Conservation (phyloP, 2,797 vertebrate genomes). For the Mus caroli region DNA sequence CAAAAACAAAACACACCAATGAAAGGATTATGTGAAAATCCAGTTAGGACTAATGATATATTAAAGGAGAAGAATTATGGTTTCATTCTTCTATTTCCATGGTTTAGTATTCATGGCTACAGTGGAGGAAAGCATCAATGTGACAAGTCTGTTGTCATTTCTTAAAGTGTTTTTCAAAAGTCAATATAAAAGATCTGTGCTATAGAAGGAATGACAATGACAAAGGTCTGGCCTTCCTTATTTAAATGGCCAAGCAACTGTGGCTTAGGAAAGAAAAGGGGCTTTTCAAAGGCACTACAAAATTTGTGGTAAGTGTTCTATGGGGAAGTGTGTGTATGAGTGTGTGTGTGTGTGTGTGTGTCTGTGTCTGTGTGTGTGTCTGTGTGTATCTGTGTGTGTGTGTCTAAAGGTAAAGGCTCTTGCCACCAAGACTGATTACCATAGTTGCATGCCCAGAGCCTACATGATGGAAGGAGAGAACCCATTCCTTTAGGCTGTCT, state of each 20-base stretch:
- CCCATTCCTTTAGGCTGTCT: not conserved
- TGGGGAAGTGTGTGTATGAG: not conserved
- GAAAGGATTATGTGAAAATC: slow-evolving; percentile 10
- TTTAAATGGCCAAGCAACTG: not conserved
- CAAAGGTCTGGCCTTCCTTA: not conserved
- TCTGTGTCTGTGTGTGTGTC: not conserved
- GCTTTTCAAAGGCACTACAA: not conserved
- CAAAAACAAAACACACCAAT: not conserved
- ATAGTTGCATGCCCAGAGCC: too few relatives aligned
- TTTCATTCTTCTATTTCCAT: not conserved
- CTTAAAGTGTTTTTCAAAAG: slow-evolving; percentile 16
- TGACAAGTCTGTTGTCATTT: not conserved
- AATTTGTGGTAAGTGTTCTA: not conserved
- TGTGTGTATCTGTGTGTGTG: too few relatives aligned
- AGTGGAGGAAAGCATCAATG: not conserved
- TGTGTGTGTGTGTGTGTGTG: not conserved
- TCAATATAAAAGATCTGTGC: slow-evolving; percentile 34
- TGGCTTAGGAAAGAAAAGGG: not conserved
- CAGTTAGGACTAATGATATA: not conserved
- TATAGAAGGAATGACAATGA: not conserved
- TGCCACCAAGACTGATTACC: not conserved
- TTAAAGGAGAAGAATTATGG: not conserved
- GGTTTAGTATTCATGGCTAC: not conserved
- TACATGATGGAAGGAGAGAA: not conserved
- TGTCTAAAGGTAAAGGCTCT: not conserved